phyloP scores from a whole-genome alignment of 2,797 vertebrate species.

The Protosalanx chinensis region DNA sequence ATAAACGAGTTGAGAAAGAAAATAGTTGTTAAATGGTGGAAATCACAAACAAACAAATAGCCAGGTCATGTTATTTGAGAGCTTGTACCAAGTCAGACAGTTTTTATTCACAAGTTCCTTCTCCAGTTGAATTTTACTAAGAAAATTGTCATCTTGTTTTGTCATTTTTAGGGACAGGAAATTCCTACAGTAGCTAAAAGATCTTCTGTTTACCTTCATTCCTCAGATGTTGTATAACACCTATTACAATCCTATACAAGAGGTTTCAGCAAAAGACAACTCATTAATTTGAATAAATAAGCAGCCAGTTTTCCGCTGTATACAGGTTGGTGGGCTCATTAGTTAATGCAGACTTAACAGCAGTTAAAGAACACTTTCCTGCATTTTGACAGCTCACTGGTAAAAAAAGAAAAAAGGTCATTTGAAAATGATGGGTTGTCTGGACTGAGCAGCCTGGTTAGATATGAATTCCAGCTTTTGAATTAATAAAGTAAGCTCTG shows the following conservation, averaged over 20 bases:
- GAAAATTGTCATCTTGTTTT: too few relatives aligned
- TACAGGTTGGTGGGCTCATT: not conserved
- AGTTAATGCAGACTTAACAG: not conserved
- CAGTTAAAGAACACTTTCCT: not conserved
- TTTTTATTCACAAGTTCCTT: too few relatives aligned
- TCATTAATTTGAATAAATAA: conserved; percentile 25
- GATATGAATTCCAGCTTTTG: not conserved
- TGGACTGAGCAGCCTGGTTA: not conserved
- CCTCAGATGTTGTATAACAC: not conserved
- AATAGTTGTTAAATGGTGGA: too few relatives aligned
- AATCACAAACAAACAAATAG: too few relatives aligned
- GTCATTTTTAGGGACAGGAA: too few relatives aligned
- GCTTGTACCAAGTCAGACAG: too few relatives aligned
- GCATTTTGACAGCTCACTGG: too few relatives aligned
- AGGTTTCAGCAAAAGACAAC: conserved; percentile 8
- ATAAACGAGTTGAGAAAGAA: too few relatives aligned
- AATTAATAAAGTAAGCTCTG: not conserved
- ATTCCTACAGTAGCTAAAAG: too few relatives aligned
- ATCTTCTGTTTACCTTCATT: not conserved
- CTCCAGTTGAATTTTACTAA: too few relatives aligned
- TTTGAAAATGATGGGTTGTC: not conserved
- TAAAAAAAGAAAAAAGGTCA: not conserved
- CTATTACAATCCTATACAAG: not conserved
- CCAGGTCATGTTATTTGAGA: too few relatives aligned
- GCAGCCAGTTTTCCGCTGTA: conserved; percentile 19